A percentile compares a stretch with the other conserved stretches of the same genome.
These are phyloP conservation scores for Riptortus pedestris DNA, from an alignment of 1,140 invertebrate species.

Conservation along the genomic window DNA sequence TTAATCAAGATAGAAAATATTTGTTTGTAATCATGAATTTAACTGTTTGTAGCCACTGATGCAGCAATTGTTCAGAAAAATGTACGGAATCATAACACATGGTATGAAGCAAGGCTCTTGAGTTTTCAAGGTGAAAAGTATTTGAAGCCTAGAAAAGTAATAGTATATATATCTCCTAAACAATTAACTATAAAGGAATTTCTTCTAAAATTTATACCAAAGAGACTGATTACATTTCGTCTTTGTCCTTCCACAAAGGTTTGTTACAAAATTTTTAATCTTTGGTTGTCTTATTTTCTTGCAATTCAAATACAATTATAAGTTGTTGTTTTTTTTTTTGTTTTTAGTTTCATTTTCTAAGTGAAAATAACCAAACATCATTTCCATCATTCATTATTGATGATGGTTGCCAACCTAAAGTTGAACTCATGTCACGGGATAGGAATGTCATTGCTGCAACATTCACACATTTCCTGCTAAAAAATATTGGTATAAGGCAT, in stretches of 20 bases:
- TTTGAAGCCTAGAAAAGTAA: conserved; percentile 70
- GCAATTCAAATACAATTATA: neutral
- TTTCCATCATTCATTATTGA: conserved; percentile 63
- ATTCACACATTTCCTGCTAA: conserved; percentile 83
- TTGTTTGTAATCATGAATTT: too few species aligned
- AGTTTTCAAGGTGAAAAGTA: conserved; percentile 55
- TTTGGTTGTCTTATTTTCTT: neutral
- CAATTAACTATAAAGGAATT: conserved; percentile 86
- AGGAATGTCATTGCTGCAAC: conserved; percentile 83
- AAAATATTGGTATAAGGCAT: conserved; percentile 63
- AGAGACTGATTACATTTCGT: conserved; percentile 80
- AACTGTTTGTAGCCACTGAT: conserved; percentile 61
- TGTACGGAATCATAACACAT: conserved; percentile 73
- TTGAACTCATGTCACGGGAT: conserved; percentile 70
- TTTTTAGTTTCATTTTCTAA: conserved; percentile 49
- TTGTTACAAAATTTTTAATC: conserved; percentile 27
- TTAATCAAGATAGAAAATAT: too few species aligned
- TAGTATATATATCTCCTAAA: conserved; percentile 77
- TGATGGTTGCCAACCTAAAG: conserved; percentile 78
- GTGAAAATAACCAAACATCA: conserved; percentile 39
- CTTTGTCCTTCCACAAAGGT: conserved; percentile 86
- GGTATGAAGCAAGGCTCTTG: conserved; percentile 73
- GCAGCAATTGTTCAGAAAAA: conserved; percentile 76
- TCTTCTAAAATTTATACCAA: conserved; percentile 83
- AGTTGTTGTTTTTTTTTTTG: conserved; percentile 8